Base-by-base conservation (phyloP, 2,888 invertebrate genomes). In the Patella depressa region DNA sequence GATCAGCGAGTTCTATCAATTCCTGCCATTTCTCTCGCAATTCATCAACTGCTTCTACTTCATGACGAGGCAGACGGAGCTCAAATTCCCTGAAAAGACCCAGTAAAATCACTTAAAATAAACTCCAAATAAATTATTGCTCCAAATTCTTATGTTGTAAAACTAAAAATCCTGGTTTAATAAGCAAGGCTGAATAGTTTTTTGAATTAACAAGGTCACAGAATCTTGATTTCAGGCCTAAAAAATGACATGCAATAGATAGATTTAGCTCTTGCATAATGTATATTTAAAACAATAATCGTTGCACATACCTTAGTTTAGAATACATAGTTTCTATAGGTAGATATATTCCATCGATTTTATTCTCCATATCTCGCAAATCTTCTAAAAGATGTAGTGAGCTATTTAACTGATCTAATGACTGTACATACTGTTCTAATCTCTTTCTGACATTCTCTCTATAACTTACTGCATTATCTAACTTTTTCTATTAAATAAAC, bases 351-450 rank as follows among this genome's bases (percentile, higher is more conserved):
- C 84, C 87, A 82, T 92, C 92, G 65, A 91, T 90, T 82, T 91
- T 91, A 83, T 91, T 91, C 80, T 92, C 91, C 90, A 91, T 91
- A 82, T 92, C 91, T 59, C 88, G 74, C n/a, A 92, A 83, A 79
- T 92, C 91, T 80, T 92, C 91, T 57, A 92, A 85, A 4, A 92
- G 83, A 69, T 89, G 88, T 45, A 92, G 83, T 12, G 91, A 88
- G 79, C 89, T 89, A 85, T 92, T 91, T n/a, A 92, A 85, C 80
- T 91, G 90, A 78, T 91, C 91, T 69, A 92, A 83, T 7, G 89
- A 90, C 75, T 86, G 84, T n/a, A 91, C 91, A 75, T 87, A 84
- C 71, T 89, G 83, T 78, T 90, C 89, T 53, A 92, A 86, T 14
- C 90, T 82, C 72, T 87, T 85, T 72, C 85, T 82, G 14, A 91